A percentile compares a stretch with the other conserved stretches of the same genome.
Evolutionary conservation across 2,888 invertebrate species (phyloP).

Genomic region (Physocephala rufipes): DNA sequence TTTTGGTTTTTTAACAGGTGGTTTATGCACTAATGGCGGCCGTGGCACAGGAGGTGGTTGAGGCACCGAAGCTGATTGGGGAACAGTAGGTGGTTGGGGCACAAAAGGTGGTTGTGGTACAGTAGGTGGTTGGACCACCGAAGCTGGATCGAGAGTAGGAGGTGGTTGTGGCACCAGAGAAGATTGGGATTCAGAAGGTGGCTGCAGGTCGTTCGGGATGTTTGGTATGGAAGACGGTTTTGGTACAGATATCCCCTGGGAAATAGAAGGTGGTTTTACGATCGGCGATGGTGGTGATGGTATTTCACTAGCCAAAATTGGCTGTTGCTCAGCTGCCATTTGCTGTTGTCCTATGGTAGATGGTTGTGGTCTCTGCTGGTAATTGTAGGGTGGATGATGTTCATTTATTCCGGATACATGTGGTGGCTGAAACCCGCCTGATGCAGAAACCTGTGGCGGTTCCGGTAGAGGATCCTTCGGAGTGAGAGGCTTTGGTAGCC

Average conservation of each 20-base stretch:
- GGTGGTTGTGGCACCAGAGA: too few relatives aligned
- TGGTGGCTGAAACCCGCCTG: not conserved
- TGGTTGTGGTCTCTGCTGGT: slow-evolving; percentile 1
- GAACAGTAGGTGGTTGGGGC: not conserved
- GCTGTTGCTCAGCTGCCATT: not conserved
- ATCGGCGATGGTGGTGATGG: not conserved
- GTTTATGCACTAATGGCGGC: not conserved
- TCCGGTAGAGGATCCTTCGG: not conserved
- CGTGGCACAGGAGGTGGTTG: slow-evolving; percentile 37
- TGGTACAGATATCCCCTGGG: not conserved
- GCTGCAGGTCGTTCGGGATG: too few relatives aligned
- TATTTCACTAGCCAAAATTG: not conserved
- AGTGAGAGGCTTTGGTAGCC: slow-evolving; percentile 16
- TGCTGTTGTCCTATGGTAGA: not conserved
- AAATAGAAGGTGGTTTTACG: not conserved
- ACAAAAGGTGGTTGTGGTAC: not conserved
- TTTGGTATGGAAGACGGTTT: not conserved
- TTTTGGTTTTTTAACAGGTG: slow-evolving; percentile 41
- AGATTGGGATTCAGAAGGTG: too few relatives aligned
- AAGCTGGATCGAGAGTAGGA: not conserved
- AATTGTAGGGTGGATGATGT: slow-evolving; percentile 10
- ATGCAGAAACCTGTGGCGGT: not conserved
- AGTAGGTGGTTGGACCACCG: not conserved
- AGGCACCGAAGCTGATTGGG: not conserved
- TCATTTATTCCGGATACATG: not conserved